Evolutionary conservation across 2,888 invertebrate genomes (phyloP).

Genomic region (Dexiosoma caninum): DNA sequence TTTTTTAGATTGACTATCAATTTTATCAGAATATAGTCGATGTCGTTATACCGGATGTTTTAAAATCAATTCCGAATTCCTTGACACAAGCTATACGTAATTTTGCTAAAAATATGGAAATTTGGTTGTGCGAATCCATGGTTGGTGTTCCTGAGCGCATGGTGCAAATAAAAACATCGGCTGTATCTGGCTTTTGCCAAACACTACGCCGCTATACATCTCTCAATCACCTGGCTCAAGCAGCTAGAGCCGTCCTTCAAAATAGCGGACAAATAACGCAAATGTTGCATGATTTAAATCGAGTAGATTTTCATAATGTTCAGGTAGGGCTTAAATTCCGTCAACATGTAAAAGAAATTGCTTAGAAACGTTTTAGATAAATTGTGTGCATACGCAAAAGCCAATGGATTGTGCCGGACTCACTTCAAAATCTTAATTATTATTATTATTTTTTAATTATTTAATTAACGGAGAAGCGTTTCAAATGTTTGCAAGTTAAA

Average conservation of each 20-base stretch:
- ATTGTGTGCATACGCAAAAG: no score
- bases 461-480: no score
- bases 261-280: slow-evolving; percentile 96
- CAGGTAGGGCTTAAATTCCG: slow-evolving; percentile 80
- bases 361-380: no score
- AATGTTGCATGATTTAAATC: slow-evolving; percentile 97
- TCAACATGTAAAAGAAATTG: neutral
- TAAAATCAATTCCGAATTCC: slow-evolving; percentile 95
- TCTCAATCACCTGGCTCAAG: slow-evolving; percentile 93
- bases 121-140: slow-evolving; percentile 91
- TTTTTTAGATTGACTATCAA: slow-evolving; percentile 85
- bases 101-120: slow-evolving; percentile 94
- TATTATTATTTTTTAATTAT: no score
- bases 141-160: slow-evolving; percentile 89
- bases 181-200: slow-evolving; percentile 95
- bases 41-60: slow-evolving; percentile 96
- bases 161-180: slow-evolving; percentile 88
- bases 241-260: slow-evolving; percentile 94
- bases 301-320: slow-evolving; percentile 98
- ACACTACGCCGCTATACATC: slow-evolving; percentile 97
- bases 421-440: no score
- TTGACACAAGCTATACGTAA: slow-evolving; percentile 95
- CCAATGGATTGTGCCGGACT: no score
- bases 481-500: no score
- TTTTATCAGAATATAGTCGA: slow-evolving; percentile 98